Conservation (phyloP, 1,140 invertebrate genomes). For the Spodoptera litura region DNA sequence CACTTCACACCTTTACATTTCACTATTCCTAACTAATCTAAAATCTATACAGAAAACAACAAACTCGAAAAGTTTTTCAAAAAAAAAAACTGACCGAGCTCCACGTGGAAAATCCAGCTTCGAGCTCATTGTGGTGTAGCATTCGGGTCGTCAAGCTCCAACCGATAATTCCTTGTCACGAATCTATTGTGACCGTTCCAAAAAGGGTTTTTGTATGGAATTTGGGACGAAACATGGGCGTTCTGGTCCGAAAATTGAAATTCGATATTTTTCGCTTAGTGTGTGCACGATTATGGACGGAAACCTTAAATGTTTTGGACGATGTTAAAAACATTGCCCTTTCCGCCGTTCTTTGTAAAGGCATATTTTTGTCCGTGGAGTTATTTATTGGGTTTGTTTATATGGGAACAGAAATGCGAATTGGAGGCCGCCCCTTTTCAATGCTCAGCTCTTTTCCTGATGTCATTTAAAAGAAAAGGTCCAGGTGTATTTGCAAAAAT, state of each 20-base stretch:
- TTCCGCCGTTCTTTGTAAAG: background rate
- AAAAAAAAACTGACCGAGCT: background rate
- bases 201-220: slow-evolving; percentile 54
- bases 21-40: background rate
- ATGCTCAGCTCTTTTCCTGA: background rate
- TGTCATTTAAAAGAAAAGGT: too few relatives aligned
- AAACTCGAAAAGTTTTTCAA: background rate
- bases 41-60: slow-evolving; percentile 1
- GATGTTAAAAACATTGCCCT: slow-evolving; percentile 22
- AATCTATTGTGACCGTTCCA: slow-evolving; percentile 47
- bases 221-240: slow-evolving; percentile 10
- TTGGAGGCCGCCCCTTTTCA: background rate
- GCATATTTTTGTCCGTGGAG: background rate
- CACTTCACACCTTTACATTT: background rate
- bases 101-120: slow-evolving; percentile 11
- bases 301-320: slow-evolving; percentile 23
- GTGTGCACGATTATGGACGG: slow-evolving; percentile 22
- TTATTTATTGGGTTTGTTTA: background rate
- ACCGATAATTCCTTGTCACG: slow-evolving; percentile 57
- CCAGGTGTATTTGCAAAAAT: too few relatives aligned
- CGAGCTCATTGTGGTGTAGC: slow-evolving; percentile 45
- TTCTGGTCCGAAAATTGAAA: slow-evolving; percentile 33
- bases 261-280: slow-evolving; percentile 40
- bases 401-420: background rate
- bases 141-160: slow-evolving; percentile 46